These are phyloP conservation scores for Pithys albifrons DNA, from an alignment of 2,113 vertebrate species.

Conservation along the genomic window DNA sequence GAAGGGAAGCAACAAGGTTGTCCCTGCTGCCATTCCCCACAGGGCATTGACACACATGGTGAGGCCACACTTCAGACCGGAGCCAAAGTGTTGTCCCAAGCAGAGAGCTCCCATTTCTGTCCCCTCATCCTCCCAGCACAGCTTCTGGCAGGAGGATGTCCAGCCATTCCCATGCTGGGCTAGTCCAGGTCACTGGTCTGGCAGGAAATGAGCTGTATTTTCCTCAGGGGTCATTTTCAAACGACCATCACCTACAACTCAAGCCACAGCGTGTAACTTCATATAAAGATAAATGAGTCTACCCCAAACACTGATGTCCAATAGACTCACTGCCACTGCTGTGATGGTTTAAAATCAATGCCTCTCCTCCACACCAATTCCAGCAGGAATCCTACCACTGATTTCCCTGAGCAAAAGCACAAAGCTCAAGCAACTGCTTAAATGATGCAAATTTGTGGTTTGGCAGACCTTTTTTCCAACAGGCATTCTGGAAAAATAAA, in stretches of 20 bases:
- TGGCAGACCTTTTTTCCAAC: neutral
- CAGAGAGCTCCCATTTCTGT: neutral
- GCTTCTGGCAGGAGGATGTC: neutral
- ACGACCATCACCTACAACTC: neutral
- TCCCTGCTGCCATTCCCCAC: fast-evolving
- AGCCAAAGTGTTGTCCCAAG: neutral
- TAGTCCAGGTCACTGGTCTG: neutral
- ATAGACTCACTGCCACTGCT: neutral
- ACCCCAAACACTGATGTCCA: neutral
- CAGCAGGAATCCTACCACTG: neutral
- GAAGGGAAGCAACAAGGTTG: neutral
- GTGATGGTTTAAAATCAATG: neutral
- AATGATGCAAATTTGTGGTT: neutral
- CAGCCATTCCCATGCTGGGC: neutral
- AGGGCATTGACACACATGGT: fast-evolving
- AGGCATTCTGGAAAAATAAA: neutral
- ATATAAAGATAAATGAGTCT: neutral
- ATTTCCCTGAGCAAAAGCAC: neutral
- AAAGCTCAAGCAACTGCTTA: neutral
- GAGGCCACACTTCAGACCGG: neutral
- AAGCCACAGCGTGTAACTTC: neutral
- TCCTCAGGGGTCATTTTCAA: neutral
- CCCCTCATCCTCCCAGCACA: neutral
- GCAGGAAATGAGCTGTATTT: neutral
- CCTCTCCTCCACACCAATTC: neutral